Evolutionary conservation across 2,888 invertebrate species (phyloP).

Genomic region (Tethea ocularis): DNA sequence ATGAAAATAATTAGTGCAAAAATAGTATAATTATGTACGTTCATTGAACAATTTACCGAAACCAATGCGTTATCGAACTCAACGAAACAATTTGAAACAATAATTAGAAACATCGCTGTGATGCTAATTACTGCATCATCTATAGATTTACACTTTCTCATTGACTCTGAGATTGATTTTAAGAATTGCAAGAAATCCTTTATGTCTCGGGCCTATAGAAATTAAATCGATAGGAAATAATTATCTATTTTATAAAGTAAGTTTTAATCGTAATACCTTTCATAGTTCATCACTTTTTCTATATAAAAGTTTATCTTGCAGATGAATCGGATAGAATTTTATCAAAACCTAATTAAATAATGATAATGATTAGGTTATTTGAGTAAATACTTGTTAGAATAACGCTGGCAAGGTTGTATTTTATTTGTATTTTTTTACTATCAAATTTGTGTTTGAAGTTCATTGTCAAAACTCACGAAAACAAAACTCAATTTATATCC

Average conservation of each 20-base stretch:
- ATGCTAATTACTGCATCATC: slow-evolving; percentile 5
- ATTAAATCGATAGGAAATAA: neutral
- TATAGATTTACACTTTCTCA: neutral
- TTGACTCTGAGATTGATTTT: neutral
- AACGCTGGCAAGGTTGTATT: neutral
- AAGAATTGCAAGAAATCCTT: neutral
- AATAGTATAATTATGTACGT: slow-evolving; percentile 10
- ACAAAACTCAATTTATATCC: neutral
- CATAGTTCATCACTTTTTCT: no score
- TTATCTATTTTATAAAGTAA: no score
- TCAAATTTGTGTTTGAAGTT: neutral
- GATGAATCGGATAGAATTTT: no score
- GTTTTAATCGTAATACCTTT: no score
- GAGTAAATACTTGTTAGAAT: neutral
- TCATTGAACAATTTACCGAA: slow-evolving; percentile 25
- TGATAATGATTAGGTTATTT: neutral
- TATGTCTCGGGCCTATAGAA: neutral
- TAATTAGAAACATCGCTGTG: slow-evolving; percentile 1
- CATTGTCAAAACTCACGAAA: neutral
- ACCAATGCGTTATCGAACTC: slow-evolving; percentile 26
- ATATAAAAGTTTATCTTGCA: no score
- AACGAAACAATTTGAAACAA: slow-evolving; percentile 15
- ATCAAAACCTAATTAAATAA: no score
- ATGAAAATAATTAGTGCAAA: slow-evolving; percentile 26
- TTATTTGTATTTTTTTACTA: neutral